Conservation (phyloP, 2,888 invertebrate genomes). For the Omphaloscelis lunosa region DNA sequence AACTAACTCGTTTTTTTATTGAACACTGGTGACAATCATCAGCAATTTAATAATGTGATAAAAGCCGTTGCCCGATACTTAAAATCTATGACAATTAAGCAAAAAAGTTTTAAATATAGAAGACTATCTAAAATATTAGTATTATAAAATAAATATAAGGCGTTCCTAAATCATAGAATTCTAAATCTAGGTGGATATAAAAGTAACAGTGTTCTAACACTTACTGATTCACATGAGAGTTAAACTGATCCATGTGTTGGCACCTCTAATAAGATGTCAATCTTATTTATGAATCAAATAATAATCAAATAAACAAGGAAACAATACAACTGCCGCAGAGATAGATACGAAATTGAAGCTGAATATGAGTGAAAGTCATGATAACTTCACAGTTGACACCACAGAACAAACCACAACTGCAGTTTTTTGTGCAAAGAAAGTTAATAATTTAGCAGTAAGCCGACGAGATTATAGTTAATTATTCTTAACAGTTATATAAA, state of each 20-base stretch:
- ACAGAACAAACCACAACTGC: constrained; percentile 45
- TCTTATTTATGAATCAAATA: constrained; percentile 5
- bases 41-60: not conserved
- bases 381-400: constrained; percentile 46
- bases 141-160: not conserved
- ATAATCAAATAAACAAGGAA: constrained; percentile 20
- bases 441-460: constrained; percentile 45
- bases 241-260: constrained; percentile 5
- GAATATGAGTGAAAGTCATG: constrained; percentile 61
- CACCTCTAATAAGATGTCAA: not conserved
- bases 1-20: not conserved
- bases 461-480: constrained; percentile 41
- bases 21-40: not conserved
- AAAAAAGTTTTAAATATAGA: not conserved
- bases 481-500: constrained; percentile 52
- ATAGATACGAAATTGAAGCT: constrained; percentile 43
- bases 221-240: not conserved
- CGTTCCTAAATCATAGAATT: not conserved
- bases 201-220: constrained; percentile 6
- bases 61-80: not conserved
- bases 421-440: constrained; percentile 61
- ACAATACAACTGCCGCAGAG: constrained; percentile 14
- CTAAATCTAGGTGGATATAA: constrained; percentile 10
- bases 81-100: not conserved
- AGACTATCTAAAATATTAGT: not conserved